phyloP scores from a whole-genome alignment of 2,113 vertebrate genomes.

The Catharus minimus region DNA sequence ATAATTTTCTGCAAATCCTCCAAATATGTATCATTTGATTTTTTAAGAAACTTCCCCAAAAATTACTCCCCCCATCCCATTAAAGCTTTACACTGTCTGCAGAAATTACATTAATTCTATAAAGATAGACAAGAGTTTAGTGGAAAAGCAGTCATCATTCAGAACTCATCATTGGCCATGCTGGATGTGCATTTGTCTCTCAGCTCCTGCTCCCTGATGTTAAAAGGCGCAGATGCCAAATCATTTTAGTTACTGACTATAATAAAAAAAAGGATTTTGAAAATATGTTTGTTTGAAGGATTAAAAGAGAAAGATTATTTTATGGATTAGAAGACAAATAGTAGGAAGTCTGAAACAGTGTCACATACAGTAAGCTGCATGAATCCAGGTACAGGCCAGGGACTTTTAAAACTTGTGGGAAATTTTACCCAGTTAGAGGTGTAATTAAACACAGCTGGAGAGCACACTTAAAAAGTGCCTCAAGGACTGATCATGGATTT shows the following conservation, averaged over 20 bases:
- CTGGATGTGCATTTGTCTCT: neutral
- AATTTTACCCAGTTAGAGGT: neutral
- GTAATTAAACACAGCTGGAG: neutral
- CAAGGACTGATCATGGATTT: neutral
- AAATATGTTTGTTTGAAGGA: neutral
- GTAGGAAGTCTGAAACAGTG: neutral
- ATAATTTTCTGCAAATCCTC: neutral
- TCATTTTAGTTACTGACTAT: neutral
- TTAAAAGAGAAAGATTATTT: neutral
- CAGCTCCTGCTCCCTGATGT: neutral
- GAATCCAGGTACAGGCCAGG: accelerated
- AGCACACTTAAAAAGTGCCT: neutral
- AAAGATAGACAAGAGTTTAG: neutral
- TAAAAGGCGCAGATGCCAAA: neutral
- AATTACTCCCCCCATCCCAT: neutral
- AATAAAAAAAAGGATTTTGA: neutral
- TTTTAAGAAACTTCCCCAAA: neutral
- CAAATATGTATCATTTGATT: neutral
- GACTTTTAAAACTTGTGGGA: neutral
- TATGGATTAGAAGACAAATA: neutral
- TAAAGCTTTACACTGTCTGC: neutral
- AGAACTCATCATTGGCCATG: neutral
- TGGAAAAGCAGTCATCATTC: neutral
- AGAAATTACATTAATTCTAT: neutral
- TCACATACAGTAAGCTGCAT: neutral